Base-by-base conservation (phyloP, 2,888 invertebrate species). In the Trichacis sp. region DNA sequence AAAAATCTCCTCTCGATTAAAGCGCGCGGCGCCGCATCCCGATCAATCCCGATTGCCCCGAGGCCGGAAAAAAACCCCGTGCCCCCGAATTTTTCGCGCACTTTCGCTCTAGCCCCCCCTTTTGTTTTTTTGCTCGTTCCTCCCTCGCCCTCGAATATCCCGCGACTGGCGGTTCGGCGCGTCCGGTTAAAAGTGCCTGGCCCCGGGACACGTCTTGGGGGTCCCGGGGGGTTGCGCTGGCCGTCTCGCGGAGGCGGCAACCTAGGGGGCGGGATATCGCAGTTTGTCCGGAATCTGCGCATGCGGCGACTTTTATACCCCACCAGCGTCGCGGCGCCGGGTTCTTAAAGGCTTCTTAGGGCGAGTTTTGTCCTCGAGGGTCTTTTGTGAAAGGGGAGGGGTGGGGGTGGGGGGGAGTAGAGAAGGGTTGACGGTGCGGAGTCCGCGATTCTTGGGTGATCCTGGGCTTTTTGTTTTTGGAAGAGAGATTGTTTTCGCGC, bases 261-360 rank as follows among this genome's bases (percentile, higher is more conserved):
- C 72, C 61, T 60, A 76, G 74, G 76, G 79, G 82, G 82, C 82
- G 80, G 69, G 73, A 78, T 77, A 76, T 75, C 83, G 74, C 73
- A 83, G 68, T 82, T 83, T 84, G 83, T 81, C 75, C 69, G 49
- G 47, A 58, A 52, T 64, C 74, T 77, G 83, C 84, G 83, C 83
- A 84, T 83, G 83, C 83, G 83, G 75, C 71, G 65, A 79, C 79
- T 81, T 83, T 82, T 81, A 79, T 78, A 76, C 77, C 78, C 78
- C 79, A 75, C 78, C 78, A 75, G 57, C 69, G 67, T 67, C 69
- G 63, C 72, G 75, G 73, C 74, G 76, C 75, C 73, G 69, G 63
- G 76, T 84, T 83, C 82, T 84, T 84, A 82, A 81, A 83, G 78
- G 81, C 79, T 83, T 83, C 81, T 83, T 83, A 80, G 78, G 79